phyloP scores from a whole-genome alignment of 2,797 vertebrate species.

The Paedocypris micromegethes region DNA sequence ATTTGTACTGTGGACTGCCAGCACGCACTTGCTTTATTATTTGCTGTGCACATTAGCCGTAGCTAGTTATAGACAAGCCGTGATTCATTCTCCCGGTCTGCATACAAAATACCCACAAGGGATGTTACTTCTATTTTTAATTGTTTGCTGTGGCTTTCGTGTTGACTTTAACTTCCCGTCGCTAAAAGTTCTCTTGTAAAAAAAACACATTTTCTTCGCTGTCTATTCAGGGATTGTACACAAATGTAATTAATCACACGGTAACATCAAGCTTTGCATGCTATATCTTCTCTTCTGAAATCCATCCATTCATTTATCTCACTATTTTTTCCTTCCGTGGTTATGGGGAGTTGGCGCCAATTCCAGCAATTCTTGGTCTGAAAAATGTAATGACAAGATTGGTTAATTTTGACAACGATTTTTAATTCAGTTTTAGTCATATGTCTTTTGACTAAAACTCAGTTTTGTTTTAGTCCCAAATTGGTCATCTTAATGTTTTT shows the following conservation, averaged over 20 bases:
- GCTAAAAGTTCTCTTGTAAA: conserved; percentile 50
- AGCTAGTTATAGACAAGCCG: conserved; percentile 17
- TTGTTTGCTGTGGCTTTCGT: conserved; percentile 15
- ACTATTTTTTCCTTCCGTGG: not conserved
- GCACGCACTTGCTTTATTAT: conserved; percentile 31
- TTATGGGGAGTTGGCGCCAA: too few species aligned
- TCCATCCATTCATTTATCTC: conserved; percentile 12
- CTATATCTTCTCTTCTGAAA: conserved; percentile 56
- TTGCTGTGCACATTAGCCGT: conserved; percentile 24
- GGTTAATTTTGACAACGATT: too few species aligned
- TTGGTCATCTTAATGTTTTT: too few species aligned
- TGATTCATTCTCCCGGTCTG: conserved; percentile 24
- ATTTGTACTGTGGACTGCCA: conserved; percentile 29
- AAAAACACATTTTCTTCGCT: conserved; percentile 47
- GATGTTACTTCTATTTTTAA: conserved; percentile 19
- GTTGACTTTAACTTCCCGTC: conserved; percentile 27
- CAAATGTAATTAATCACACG: conserved; percentile 56
- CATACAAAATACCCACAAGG: conserved; percentile 14
- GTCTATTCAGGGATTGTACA: conserved; percentile 49
- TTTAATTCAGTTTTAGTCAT: too few species aligned
- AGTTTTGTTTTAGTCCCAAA: too few species aligned
- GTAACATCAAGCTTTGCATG: conserved; percentile 55
- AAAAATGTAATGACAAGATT: too few species aligned
- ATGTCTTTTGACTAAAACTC: too few species aligned
- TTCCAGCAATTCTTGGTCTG: too few species aligned